Evolutionary conservation across 2,888 invertebrate species (phyloP), one percentile per base, ranked within the genome.

Genomic region (Parochlus steinenii): DNA sequence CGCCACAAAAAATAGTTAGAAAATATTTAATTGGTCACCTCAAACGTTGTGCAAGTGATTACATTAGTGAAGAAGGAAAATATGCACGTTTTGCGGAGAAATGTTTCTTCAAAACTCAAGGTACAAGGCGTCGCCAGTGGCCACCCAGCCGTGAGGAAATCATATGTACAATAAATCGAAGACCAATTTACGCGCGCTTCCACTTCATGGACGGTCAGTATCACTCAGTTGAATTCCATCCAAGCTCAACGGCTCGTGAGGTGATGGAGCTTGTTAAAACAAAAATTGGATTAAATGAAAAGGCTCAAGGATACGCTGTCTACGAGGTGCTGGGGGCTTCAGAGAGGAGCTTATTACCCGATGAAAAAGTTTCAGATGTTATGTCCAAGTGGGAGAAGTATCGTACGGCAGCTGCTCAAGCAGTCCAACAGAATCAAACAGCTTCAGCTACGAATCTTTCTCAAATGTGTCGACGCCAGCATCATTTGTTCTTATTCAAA

Each of bases 371-470:
- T 10, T 83, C 89, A 1, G 93, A 93, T 56, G 89, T 90, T 15
- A 80, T 93, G 68, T 87, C 90, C 5, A 80, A 89, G 51, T 93
- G 92, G 92, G 93, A 93, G 58, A 71, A 83, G 45, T 85, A 85
- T 44, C 67, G 83, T 39, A 70, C 71, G 33, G 74, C 79, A 0
- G 73, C 74, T 22, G 72, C 74, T 10, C 71, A 30, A 65, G 68
- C 65, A 52, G 52, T 40, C 15, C 45, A 49, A 38, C 51, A 49
- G 40, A 50, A 45, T 45, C 51, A 51, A 46, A 55, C 54, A 40
- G 28, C 40, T 42, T 12, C 25, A 12, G 27, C 44, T 23, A 39
- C 39, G 11, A 41, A 43, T 12, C n/a, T n/a, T n/a, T n/a, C n/a
- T n/a, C 62, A 67, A 39, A 56, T 63, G 44, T 63, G 71, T 53